Evolutionary conservation across 2,113 vertebrate species (phyloP), one percentile per base, ranked within the genome.

Genomic region (Taurulus bubalis): DNA sequence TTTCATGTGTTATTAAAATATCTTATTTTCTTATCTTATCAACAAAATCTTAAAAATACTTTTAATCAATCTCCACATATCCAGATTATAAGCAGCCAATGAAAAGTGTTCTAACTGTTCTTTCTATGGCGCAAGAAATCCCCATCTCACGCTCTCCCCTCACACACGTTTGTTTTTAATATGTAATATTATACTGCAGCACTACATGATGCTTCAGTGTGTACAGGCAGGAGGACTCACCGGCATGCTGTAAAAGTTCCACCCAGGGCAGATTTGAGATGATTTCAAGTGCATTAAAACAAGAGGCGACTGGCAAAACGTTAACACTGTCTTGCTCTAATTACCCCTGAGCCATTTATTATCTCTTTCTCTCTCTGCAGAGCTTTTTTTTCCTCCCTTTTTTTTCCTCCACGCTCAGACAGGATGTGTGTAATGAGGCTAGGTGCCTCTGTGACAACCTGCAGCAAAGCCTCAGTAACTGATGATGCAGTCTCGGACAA

Each of bases 181-280:
- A 85, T 90, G 87, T 86, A 91, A 93, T 83, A 77, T 72, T 62
- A 89, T 58, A 92, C 90, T 90, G 90, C 88, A 89, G 89, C 82
- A 77, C 67, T 70, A 77, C 68, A 81, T 53, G 78, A 77, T 47
- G 77, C 73, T 79, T 79, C 84, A 8, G 56, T 58, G 56, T 1
- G 69, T 84, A 86, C 22, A 75, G 63, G 16, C 77, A 20, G 26
- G 38, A 75, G 77, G 79, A 72, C 77, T 80, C 34, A 75, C 45
- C 63, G 11, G 74, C 68, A 75, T 28, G 65, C 71, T 82, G 71
- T 51, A 63, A 89, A 92, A 93, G 90, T 93, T 90, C 69, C 62
- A 51, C 60, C 80, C 71, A 49, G 62, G 62, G 51, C 72, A 85
- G 51, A 89, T 83, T 75, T 36, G 20, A 49, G 74, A 24, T 77